Base-by-base conservation (phyloP, 2,888 invertebrate genomes). In the Orchesella flavescens region DNA sequence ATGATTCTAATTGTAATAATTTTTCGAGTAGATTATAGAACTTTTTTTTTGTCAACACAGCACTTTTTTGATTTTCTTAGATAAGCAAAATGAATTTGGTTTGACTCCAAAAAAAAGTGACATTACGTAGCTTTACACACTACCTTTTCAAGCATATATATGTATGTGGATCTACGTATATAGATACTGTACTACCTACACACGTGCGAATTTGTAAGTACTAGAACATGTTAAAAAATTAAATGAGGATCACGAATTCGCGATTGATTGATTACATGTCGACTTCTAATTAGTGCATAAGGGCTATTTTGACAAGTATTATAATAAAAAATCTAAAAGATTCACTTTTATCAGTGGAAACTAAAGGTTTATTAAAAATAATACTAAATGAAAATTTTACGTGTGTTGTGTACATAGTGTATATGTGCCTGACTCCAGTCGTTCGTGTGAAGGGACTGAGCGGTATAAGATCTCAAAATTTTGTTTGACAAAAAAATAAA, bases 391-490 rank as follows among this genome's bases (percentile, higher is more conserved):
- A 34, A 34, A 76, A 71, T 68, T 68, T 65, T 77, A 69, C 77
- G 61, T 77, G 77, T 76, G 76, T 77, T 77, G 71, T 78, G 78
- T 79, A 72, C 71, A 79, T 79, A 79, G 71, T 71, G 78, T 79
- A 72, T 49, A 79, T 72, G 78, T 79, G 78, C 78, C 78, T 79
- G 71, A 79, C 78, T 79, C 49, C 63, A 79, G 78, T 79, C 78
- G 71, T 71, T 79, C 78, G 43, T 71, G 71, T 49, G 46, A 72
- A 75, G 75, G 72, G 78, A 79, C 78, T 79, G 71, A 79, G 78
- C 78, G 78, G 78, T 79, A 65, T 79, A 79, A 79, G 78, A 79
- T 79, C 78, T 79, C 78, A 79, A 79, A 79, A 77, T 69, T 69
- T 69, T 79, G 78, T 79, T 59, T 79, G 78, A 79, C 74, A 79